Evolutionary conservation across 2,113 vertebrate species (phyloP).

Genomic region (Mellivora capensis): DNA sequence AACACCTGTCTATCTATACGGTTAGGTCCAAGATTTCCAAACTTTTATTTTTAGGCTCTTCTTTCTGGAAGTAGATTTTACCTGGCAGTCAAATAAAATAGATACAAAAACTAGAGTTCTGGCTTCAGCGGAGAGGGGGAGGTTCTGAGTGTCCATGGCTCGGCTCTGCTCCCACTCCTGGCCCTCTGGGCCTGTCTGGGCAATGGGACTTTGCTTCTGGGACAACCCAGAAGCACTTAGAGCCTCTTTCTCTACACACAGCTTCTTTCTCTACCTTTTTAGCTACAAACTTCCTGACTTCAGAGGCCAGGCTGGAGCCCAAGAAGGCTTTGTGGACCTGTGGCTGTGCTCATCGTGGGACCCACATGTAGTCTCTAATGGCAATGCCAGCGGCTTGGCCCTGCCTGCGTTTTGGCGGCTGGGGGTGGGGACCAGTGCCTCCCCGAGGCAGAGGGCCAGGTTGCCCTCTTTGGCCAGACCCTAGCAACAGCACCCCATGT

Average conservation of each 20-base stretch:
- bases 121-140: neutral
- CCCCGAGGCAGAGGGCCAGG: neutral
- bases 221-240: neutral
- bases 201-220: neutral
- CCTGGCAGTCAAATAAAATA: neutral
- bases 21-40: constrained; percentile 14
- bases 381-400: neutral
- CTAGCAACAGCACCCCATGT: neutral
- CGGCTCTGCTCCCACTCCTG: neutral
- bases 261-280: neutral
- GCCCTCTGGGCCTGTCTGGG: neutral
- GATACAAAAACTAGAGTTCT: neutral
- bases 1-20: neutral
- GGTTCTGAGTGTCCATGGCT: neutral
- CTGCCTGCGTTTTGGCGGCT: neutral
- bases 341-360: neutral
- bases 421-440: rapidly evolving
- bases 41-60: neutral
- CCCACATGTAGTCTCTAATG: neutral
- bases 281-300: neutral
- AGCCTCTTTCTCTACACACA: neutral
- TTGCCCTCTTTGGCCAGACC: neutral
- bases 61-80: constrained; percentile 19
- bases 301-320: neutral
- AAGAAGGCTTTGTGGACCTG: neutral